Evolutionary conservation across 2,888 invertebrate species (phyloP), one percentile per base, ranked within the genome.

Genomic region (Lithodes maja): DNA sequence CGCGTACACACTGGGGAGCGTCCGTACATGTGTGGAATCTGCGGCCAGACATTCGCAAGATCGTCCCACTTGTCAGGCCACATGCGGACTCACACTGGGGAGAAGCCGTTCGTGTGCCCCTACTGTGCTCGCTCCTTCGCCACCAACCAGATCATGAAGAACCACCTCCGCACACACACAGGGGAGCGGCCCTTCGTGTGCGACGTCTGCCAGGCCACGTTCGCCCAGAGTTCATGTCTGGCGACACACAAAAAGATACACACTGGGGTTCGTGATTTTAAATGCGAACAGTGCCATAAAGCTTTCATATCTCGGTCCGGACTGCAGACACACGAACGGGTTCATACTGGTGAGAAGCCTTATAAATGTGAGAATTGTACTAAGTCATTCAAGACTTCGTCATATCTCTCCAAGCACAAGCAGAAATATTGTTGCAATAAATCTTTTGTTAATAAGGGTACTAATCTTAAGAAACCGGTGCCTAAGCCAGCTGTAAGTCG

Each of bases 21-120:
- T 9, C 91, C 91, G 1, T 91, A 91, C 83, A 91, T 91, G 91
- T 91, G 91, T 79, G 91, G 91, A n/a, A 91, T 91, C 7, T 91
- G 91, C 54, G 91, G 91, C 33, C 90, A 91, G 82, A 91, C 90
- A 17, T 91, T 91, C 78, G 89, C 91, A 3, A 79, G 91, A 7
- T 91, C 91, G 12, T 91, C 91, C n/a, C 91, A 91, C 61, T 78
- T 91, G n/a, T 90, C 91, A n/a, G 91, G 90, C 12, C 91, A 91
- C 80, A 91, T 91, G 91, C 83, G 91, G 3, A 91, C 91, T n/a
- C 91, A 89, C 54, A 89, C 89, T 2, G 89, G 89, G 7, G 89
- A 89, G 85, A 85, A 81, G 49, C 89, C 89, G 3, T 89, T 89
- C 50, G 77, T 12, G 53, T 89, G 89, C 33, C 75, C 80, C 15